A percentile compares a stretch with the other conserved stretches of the same genome.
phyloP scores from a whole-genome alignment of 2,113 vertebrate species.

The Catagonus wagneri region DNA sequence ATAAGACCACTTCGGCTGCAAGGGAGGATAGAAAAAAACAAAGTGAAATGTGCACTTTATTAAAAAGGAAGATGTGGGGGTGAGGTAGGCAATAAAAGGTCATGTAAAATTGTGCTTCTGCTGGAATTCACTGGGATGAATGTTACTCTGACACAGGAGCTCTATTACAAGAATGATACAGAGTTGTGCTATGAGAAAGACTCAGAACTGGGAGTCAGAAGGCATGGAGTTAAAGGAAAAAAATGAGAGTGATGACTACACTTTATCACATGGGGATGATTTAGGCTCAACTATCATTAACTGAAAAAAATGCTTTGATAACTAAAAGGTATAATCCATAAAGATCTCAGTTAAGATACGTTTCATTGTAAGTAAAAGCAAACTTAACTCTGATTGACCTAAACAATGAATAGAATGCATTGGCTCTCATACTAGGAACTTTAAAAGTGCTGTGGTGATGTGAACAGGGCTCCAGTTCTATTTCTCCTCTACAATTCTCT shows the following conservation, averaged over 20 bases:
- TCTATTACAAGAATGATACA: no score
- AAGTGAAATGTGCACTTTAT: constrained; percentile 10
- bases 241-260: not conserved
- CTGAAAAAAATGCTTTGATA: not conserved
- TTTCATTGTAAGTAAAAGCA: constrained; percentile 24
- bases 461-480: not conserved
- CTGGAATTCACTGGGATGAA: constrained; percentile 15
- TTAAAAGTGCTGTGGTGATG: not conserved
- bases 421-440: not conserved
- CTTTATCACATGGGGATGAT: not conserved
- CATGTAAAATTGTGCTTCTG: not conserved
- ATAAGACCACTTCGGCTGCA: not conserved
- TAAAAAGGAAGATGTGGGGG: not conserved
- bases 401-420: not conserved
- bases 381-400: not conserved
- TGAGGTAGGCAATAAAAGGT: not conserved
- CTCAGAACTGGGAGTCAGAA: not conserved
- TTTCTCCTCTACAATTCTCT: constrained; percentile 15
- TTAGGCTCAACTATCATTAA: not conserved
- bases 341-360: not conserved
- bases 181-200: not conserved
- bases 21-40: not conserved
- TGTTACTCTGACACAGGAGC: constrained; percentile 33
- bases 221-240: not conserved
- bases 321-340: not conserved